Evolutionary conservation across 2,113 vertebrate species (phyloP), one percentile per base, ranked within the genome.

Genomic region (Periophthalmodon schlosseri): DNA sequence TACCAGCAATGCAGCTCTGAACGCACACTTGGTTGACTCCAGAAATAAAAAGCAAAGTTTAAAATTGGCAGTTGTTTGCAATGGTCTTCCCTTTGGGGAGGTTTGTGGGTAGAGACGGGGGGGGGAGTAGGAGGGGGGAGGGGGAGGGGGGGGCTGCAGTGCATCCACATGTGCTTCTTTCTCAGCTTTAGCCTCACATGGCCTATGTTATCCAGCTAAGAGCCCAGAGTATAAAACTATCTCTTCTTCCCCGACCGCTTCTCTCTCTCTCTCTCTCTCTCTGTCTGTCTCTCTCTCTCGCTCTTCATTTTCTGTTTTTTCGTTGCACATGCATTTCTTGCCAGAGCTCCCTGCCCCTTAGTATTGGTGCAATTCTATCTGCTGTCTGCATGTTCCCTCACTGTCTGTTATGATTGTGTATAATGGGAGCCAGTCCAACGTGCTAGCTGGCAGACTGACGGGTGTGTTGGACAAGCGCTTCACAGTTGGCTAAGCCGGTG

Each of bases 391-490:
- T 86, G 83, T 84, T 81, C 79, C 86, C 83, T 84, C 68, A 78
- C 87, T 86, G 84, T 90, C 85, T 83, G 82, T 88, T 90, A 86
- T 89, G 86, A 90, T 91, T 87, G 83, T 72, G 82, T 77, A 84
- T 88, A 90, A 91, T 86, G 84, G 91, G 85, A 87, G 72, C 76
- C 69, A 67, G 82, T 80, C 85, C 88, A 90, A 77, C 84, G 65
- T 82, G 84, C 85, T 86, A 90, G 80, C 89, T 91, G 91, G 90
- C 88, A 88, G 76, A 72, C 78, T 81, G 86, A 90, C 74, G 88
- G 87, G 87, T 76, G 78, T 90, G 89, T 89, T 91, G 91, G 91
- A 89, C 91, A 89, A 91, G 92, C 83, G 86, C 91, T 92, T 86
- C 84, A 92, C 85, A 89, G 88, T 87, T 91, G 87, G 90, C 84